A percentile compares a stretch with the other conserved stretches of the same genome.
Evolutionary conservation across 2,888 invertebrate genomes (phyloP).

Genomic region (Neria commutata): DNA sequence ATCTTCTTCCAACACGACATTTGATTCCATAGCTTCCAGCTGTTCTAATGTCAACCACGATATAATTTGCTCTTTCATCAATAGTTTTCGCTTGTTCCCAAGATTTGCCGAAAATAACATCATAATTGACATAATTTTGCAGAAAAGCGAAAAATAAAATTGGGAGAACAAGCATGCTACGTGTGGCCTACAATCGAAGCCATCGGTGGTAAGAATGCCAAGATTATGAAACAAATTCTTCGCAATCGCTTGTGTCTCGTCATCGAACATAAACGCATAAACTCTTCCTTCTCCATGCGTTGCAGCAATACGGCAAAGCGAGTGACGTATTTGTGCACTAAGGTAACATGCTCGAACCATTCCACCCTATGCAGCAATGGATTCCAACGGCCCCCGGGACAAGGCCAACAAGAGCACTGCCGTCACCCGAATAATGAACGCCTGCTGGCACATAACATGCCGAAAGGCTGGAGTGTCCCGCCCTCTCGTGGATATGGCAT

Average conservation of each 20-base stretch:
- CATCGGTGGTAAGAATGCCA: conserved; percentile 40
- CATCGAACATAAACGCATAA: no score
- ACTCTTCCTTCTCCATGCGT: conserved; percentile 10
- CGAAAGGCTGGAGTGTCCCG: conserved; percentile 50
- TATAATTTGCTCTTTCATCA: no score
- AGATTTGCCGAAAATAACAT: no score
- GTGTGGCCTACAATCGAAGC: conserved; percentile 39
- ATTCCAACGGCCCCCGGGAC: conserved; percentile 25
- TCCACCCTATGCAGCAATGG: conserved; percentile 48
- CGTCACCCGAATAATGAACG: conserved; percentile 36
- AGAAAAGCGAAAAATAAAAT: conserved; percentile 29
- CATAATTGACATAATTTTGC: no score
- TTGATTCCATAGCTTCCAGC: no score
- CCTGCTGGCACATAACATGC: conserved; percentile 40
- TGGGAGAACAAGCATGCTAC: conserved; percentile 41
- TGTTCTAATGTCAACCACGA: no score
- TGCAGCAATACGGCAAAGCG: conserved; percentile 44
- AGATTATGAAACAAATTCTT: conserved; percentile 18
- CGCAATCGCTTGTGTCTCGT: conserved; percentile 37
- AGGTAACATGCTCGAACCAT: conserved; percentile 52
- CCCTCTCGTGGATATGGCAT: conserved; percentile 68
- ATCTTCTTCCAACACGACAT: no score
- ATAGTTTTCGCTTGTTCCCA: no score
- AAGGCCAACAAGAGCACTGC: conserved; percentile 21
- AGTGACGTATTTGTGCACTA: conserved; percentile 50